These are phyloP conservation scores for Ormyrus nitidulus DNA, from an alignment of 2,888 invertebrate genomes.

Conservation along the genomic window DNA sequence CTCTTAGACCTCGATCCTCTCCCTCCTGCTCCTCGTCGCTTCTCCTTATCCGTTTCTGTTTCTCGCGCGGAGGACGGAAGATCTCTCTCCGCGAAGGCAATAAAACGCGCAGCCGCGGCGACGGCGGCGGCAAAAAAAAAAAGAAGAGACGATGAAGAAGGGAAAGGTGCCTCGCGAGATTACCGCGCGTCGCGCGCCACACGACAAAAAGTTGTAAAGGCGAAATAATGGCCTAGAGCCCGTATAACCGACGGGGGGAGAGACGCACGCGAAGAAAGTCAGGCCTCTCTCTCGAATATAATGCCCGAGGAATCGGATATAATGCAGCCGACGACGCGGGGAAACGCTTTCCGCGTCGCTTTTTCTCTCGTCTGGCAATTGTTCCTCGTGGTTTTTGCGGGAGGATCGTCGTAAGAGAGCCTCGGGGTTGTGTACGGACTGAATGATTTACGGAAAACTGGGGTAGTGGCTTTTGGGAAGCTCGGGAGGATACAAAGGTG, in stretches of 20 bases:
- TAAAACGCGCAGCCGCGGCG: conserved; percentile 23
- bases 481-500: too few relatives aligned
- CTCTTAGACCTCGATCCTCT: neutral
- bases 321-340: neutral
- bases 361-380: too few relatives aligned
- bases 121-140: neutral
- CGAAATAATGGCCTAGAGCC: conserved; percentile 7
- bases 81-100: conserved; percentile 9
- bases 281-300: neutral
- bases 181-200: neutral
- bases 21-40: neutral
- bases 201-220: conserved; percentile 49
- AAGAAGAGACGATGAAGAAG: neutral
- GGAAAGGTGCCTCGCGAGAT: neutral
- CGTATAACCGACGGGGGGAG: neutral
- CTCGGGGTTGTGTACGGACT: too few relatives aligned
- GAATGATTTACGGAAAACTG: too few relatives aligned
- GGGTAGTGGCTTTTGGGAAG: too few relatives aligned
- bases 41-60: conserved; percentile 22
- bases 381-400: too few relatives aligned
- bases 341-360: neutral
- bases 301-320: neutral
- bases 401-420: too few relatives aligned
- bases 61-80: neutral
- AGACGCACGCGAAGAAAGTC: neutral